These are phyloP conservation scores for Takifugu flavidus DNA, from an alignment of 2,113 vertebrate genomes.

Conservation along the genomic window DNA sequence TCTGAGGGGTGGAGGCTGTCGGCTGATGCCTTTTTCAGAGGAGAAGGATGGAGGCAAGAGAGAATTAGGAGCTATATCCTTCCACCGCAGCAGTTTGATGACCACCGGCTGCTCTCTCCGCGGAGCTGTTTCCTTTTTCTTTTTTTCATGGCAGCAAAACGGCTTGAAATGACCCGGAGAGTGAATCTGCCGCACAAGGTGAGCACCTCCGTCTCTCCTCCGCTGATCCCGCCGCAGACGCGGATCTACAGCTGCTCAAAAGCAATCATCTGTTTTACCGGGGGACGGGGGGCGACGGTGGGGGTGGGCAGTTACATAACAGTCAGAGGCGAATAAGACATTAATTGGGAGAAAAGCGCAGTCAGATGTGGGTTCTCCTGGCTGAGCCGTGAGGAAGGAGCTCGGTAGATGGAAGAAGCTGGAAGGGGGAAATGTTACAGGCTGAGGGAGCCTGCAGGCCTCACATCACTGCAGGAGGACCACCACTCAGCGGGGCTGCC, in stretches of 20 bases:
- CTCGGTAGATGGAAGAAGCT: conserved; percentile 12
- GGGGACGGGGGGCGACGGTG: neutral
- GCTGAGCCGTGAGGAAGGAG: neutral
- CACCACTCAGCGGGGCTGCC: neutral
- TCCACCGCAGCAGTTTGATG: conserved; percentile 13
- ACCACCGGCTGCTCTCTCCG: neutral
- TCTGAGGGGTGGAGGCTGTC: conserved; percentile 60
- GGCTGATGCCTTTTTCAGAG: conserved; percentile 17
- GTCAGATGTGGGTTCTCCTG: neutral
- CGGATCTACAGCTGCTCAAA: conserved; percentile 15
- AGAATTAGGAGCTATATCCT: conserved; percentile 26
- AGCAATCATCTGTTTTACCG: conserved; percentile 30
- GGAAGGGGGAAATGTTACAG: conserved; percentile 26
- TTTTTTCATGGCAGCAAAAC: conserved; percentile 5
- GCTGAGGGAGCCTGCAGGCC: conserved; percentile 47
- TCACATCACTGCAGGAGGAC: conserved; percentile 16
- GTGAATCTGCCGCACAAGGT: conserved; percentile 54
- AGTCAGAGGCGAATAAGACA: conserved; percentile 17
- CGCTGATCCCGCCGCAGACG: conserved; percentile 7
- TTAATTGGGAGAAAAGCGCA: conserved; percentile 29
- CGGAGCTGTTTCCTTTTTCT: conserved; percentile 8
- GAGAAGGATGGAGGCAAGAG: conserved; percentile 51
- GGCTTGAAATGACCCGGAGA: conserved; percentile 32
- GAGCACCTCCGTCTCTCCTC: conserved; percentile 1
- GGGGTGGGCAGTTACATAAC: conserved; percentile 56